Evolutionary conservation across 2,797 vertebrate species (phyloP).

Genomic region (Myioborus miniatus): DNA sequence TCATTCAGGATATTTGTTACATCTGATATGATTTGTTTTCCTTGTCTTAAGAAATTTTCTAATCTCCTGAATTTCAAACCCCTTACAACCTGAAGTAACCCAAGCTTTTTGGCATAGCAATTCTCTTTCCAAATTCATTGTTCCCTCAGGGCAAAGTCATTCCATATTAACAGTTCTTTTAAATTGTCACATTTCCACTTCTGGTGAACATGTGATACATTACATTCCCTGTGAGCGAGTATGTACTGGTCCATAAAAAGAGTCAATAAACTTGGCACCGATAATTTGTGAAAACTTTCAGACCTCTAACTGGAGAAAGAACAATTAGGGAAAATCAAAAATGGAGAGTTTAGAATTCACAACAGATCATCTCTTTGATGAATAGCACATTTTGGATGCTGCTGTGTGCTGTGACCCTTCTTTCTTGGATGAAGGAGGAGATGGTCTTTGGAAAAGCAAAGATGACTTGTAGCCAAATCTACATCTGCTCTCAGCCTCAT

Average conservation of each 20-base stretch:
- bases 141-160: not conserved
- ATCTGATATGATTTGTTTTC: not conserved
- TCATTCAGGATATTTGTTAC: not conserved
- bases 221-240: not conserved
- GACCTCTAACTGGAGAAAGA: not conserved
- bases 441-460: not conserved
- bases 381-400: not conserved
- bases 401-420: not conserved
- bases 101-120: not conserved
- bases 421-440: not conserved
- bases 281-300: not conserved
- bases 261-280: not conserved
- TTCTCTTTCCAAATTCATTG: not conserved
- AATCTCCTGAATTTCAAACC: not conserved
- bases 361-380: not conserved
- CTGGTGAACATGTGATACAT: not conserved
- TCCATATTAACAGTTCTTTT: not conserved
- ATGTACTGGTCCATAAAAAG: not conserved
- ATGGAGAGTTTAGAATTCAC: not conserved
- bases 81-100: not conserved
- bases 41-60: not conserved
- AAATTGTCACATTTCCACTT: slow-evolving; percentile 9
- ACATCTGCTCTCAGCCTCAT: not conserved
- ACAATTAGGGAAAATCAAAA: not conserved
- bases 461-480: not conserved